These are phyloP conservation scores for Pseudochaenichthys georgianus DNA, from an alignment of 2,797 vertebrate genomes.

Conservation along the genomic window DNA sequence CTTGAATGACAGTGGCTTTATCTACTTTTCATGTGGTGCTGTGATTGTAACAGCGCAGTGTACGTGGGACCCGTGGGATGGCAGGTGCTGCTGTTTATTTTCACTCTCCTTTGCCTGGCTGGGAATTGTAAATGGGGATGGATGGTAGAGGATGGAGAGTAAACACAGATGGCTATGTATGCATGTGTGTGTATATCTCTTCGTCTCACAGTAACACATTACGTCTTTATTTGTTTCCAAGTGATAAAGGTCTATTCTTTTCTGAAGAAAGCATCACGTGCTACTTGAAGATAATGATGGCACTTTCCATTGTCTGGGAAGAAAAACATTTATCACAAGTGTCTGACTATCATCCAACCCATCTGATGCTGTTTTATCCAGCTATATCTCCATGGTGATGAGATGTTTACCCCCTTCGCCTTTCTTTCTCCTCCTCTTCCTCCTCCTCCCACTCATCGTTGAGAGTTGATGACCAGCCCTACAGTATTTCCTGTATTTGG, in stretches of 20 bases:
- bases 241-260: conserved; percentile 4
- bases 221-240: conserved; percentile 37
- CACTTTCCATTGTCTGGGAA: conserved; percentile 33
- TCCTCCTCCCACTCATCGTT: conserved; percentile 35
- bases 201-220: conserved; percentile 16
- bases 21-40: neutral
- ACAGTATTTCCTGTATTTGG: conserved; percentile 65
- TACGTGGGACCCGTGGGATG: conserved; percentile 38
- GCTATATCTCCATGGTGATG: conserved; percentile 59
- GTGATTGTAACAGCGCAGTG: conserved; percentile 4
- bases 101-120: conserved; percentile 59
- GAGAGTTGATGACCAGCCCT: conserved; percentile 41
- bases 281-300: conserved; percentile 25
- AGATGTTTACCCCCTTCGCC: conserved; percentile 54
- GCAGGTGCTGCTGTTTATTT: conserved; percentile 70
- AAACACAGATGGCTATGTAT: conserved; percentile 75
- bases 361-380: conserved; percentile 45
- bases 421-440: conserved; percentile 29
- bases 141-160: conserved; percentile 57
- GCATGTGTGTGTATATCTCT: conserved; percentile 41
- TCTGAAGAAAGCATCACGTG: conserved; percentile 19
- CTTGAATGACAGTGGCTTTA: neutral
- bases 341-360: conserved; percentile 26
- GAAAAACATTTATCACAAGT: conserved; percentile 20
- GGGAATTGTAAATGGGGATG: conserved; percentile 63